Evolutionary conservation across 2,888 invertebrate species (phyloP), one percentile per base, ranked within the genome.

Genomic region (Cantharis rufa): DNA sequence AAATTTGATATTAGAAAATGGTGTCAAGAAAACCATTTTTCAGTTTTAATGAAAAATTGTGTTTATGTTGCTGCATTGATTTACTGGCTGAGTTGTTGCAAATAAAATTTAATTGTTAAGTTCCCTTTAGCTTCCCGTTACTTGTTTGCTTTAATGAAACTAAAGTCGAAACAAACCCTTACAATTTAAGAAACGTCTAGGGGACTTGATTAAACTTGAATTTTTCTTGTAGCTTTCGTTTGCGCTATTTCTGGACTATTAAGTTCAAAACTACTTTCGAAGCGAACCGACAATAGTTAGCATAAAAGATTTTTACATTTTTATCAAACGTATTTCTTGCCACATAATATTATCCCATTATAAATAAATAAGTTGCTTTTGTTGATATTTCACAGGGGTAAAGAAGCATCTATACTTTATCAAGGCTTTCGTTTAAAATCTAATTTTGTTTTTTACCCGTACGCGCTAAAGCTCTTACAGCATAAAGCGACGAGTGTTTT

Each of bases 1-100:
- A 69, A 73, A 73, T 76, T 72, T 72, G 66, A 76, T 69, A 72
- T 76, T 76, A 69, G 63, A 70, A 64, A 69, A 62, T 15, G 62
- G 69, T 21, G 76, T 69, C 72, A 70, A 32, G 64, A 66, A 21
- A 24, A 69, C 62, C 71, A 76, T 76, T 76, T 76, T 72, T 76
- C 76, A 76, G 72, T 48, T 21, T 68, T 69, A 48, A 48, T 48
- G 48, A 48, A 48, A 48, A 48, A 48, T 48, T 48, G 48, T 48
- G 48, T 48, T 48, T 13, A 32, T 48, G 48, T n/a, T 48, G 48
- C 48, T 48, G 48, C 48, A 48, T 48, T 48, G 48, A 48, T 48
- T 48, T 48, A 48, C 48, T 48, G n/a, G 48, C 48, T 48, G 48
- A 48, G 48, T 48, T 48, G 48, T 48, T 48, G 48, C 48, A 48